These are phyloP conservation scores for Tychaedon coryphoeus DNA, from an alignment of 2,113 vertebrate species.

Conservation along the genomic window DNA sequence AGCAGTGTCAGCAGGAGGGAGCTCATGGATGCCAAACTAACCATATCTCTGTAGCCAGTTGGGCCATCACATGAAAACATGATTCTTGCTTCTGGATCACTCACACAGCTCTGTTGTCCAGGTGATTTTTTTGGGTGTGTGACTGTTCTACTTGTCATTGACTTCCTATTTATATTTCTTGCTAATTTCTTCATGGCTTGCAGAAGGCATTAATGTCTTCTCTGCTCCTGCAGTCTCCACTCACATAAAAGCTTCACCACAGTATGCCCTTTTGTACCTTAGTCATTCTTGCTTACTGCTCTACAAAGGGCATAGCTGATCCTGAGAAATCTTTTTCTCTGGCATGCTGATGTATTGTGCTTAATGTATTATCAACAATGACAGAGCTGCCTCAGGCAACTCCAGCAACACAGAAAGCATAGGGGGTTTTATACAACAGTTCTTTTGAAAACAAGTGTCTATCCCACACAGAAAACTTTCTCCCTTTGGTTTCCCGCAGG, in stretches of 20 bases:
- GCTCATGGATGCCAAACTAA: not conserved
- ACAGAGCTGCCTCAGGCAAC: constrained; percentile 30
- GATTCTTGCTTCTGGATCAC: not conserved
- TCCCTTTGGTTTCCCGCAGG: not conserved
- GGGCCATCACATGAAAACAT: not conserved
- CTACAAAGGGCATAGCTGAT: constrained; percentile 22
- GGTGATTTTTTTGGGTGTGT: not conserved
- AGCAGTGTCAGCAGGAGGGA: not conserved
- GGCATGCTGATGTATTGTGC: not conserved
- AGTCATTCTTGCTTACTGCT: not conserved
- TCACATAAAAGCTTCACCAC: not conserved
- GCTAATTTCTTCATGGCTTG: not conserved
- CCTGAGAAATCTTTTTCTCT: not conserved
- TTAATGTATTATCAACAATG: constrained; percentile 25
- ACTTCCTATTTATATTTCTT: not conserved
- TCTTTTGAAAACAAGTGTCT: not conserved
- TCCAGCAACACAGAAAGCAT: constrained; percentile 16
- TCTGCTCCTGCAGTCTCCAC: not conserved
- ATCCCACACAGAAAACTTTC: not conserved
- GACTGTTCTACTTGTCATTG: not conserved
- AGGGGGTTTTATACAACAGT: not conserved
- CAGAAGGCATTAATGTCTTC: not conserved
- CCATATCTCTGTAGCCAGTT: not conserved
- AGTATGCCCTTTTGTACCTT: not conserved
- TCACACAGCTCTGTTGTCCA: not conserved